A percentile compares a stretch with the other conserved stretches of the same genome.
Evolutionary conservation across 1,140 invertebrate genomes (phyloP).

Genomic region (Mesaphorura yosii): DNA sequence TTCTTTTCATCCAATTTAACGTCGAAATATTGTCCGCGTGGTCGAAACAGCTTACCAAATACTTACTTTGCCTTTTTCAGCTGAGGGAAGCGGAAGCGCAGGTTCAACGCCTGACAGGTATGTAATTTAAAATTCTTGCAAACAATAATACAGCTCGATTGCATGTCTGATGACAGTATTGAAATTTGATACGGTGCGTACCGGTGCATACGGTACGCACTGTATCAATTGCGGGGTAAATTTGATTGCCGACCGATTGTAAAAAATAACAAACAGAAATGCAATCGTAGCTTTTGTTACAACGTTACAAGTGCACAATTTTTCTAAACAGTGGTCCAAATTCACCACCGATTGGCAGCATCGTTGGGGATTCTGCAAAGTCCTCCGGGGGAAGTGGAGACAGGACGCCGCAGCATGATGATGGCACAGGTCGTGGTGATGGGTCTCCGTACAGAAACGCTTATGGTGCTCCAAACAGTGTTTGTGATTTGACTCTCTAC

Average conservation of each 20-base stretch:
- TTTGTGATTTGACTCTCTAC: slow-evolving; percentile 61
- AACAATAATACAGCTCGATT: too few species aligned
- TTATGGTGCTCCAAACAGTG: slow-evolving; percentile 35
- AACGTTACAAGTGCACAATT: neutral
- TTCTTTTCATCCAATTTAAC: neutral
- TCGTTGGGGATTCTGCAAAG: slow-evolving; percentile 43
- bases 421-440: slow-evolving; percentile 38
- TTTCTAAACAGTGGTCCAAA: slow-evolving; percentile 60
- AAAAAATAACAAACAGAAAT: too few species aligned
- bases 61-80: slow-evolving; percentile 30
- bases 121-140: too few species aligned
- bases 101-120: slow-evolving; percentile 66
- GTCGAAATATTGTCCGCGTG: neutral
- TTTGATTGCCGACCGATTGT: too few species aligned
- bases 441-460: slow-evolving; percentile 41
- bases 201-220: too few species aligned
- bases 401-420: slow-evolving; percentile 42
- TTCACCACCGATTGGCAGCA: slow-evolving; percentile 56
- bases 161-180: too few species aligned
- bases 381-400: slow-evolving; percentile 43
- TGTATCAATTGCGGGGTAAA: too few species aligned
- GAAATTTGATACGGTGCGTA: too few species aligned
- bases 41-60: neutral
- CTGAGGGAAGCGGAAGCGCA: slow-evolving; percentile 47
- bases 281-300: too few species aligned